These are phyloP conservation scores for Rutilus rutilus DNA, from an alignment of 2,113 vertebrate species.

Conservation along the genomic window DNA sequence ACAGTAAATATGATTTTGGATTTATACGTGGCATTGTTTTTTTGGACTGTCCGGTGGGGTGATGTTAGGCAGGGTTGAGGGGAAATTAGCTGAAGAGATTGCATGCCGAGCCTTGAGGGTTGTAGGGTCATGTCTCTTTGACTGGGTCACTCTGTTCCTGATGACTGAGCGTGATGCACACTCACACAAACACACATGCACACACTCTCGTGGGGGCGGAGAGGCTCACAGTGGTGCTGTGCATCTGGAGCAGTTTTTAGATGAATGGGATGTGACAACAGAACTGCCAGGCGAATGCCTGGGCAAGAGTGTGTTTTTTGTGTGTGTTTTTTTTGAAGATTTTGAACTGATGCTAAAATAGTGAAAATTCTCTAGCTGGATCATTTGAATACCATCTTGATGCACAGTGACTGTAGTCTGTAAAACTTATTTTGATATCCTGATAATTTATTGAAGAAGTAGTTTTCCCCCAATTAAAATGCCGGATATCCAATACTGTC, in stretches of 20 bases:
- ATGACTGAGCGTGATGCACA: slow-evolving; percentile 30
- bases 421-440: not conserved
- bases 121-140: slow-evolving; percentile 35
- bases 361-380: not conserved
- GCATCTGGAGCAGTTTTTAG: slow-evolving; percentile 49
- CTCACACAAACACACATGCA: slow-evolving; percentile 30
- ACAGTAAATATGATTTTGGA: slow-evolving; percentile 15
- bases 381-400: not conserved
- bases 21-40: not conserved
- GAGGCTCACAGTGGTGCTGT: slow-evolving; percentile 44
- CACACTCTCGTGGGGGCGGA: slow-evolving; percentile 17
- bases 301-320: not conserved
- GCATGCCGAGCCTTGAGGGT: slow-evolving; percentile 2
- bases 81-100: slow-evolving; percentile 27
- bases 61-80: slow-evolving; percentile 17
- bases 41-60: not conserved
- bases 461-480: not conserved
- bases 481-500: too few relatives aligned
- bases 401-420: slow-evolving; percentile 1
- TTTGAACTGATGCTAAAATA: slow-evolving; percentile 6
- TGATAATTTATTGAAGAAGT: not conserved
- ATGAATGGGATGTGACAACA: slow-evolving; percentile 58
- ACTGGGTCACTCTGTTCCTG: slow-evolving; percentile 33
- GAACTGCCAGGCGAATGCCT: slow-evolving; percentile 41
- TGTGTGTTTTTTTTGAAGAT: not conserved